Conservation (phyloP, 1,140 invertebrate species). For the Manduca sexta region DNA sequence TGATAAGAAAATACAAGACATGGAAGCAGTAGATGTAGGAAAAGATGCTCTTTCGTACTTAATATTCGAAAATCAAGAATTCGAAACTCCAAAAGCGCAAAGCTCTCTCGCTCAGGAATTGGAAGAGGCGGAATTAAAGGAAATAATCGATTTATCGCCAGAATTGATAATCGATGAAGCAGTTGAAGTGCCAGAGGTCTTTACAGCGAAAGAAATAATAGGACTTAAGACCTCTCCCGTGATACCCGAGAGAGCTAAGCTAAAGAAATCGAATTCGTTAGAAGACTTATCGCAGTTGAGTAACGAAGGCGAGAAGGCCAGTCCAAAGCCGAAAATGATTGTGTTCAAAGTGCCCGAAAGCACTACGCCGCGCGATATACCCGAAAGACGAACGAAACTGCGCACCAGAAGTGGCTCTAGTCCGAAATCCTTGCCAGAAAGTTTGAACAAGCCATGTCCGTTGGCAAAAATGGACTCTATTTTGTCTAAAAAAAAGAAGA, state of each 20-base stretch:
- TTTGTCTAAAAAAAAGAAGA: slow-evolving; percentile 56
- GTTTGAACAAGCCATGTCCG: slow-evolving; percentile 52
- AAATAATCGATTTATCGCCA: slow-evolving; percentile 54
- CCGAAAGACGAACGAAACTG: slow-evolving; percentile 39
- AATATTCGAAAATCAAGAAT: slow-evolving; percentile 44
- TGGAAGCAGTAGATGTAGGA: slow-evolving; percentile 42
- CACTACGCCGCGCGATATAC: slow-evolving; percentile 53
- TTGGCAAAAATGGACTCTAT: slow-evolving; percentile 54
- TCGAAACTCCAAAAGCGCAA: slow-evolving; percentile 26
- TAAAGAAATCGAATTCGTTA: slow-evolving; percentile 57
- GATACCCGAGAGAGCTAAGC: slow-evolving; percentile 51
- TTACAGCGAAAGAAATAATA: slow-evolving; percentile 40
- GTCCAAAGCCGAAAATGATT: slow-evolving; percentile 52
- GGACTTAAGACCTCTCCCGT: slow-evolving; percentile 41
- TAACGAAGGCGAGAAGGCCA: slow-evolving; percentile 28
- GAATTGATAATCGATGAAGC: slow-evolving; percentile 58
- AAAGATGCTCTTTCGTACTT: slow-evolving; percentile 61
- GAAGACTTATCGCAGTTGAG: slow-evolving; percentile 47
- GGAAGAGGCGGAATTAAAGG: slow-evolving; percentile 50
- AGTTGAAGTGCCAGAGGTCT: slow-evolving; percentile 45
- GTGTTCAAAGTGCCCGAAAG: slow-evolving; percentile 59
- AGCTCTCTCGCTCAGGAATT: slow-evolving; percentile 51
- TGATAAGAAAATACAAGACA: slow-evolving; percentile 12
- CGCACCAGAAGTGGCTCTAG: slow-evolving; percentile 53
- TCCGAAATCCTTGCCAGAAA: slow-evolving; percentile 65